A percentile compares a stretch with the other conserved stretches of the same genome.
Evolutionary conservation across 2,113 vertebrate genomes (phyloP).

Genomic region (Aythya baeri): DNA sequence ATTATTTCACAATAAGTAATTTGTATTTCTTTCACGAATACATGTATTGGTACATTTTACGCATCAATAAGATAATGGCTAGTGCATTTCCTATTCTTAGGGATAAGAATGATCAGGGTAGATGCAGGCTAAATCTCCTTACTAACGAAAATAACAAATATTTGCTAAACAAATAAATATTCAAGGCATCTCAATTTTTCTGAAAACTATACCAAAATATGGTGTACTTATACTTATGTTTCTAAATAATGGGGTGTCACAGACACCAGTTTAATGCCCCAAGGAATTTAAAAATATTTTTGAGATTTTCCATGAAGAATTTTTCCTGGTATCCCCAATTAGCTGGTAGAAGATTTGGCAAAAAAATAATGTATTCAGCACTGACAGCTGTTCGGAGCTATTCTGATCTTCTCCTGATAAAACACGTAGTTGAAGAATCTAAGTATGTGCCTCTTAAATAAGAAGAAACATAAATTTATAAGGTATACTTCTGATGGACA

Average conservation of each 20-base stretch:
- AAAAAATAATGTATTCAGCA: neutral
- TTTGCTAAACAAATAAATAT: neutral
- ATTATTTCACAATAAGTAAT: neutral
- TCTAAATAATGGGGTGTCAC: neutral
- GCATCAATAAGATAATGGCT: neutral
- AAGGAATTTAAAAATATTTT: neutral
- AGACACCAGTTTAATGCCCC: neutral
- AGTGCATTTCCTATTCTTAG: neutral
- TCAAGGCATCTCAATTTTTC: neutral
- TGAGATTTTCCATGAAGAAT: neutral
- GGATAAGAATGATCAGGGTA: neutral
- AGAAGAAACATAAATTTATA: neutral
- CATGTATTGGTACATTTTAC: neutral
- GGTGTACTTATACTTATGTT: neutral
- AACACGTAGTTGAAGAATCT: neutral
- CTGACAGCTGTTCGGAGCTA: neutral
- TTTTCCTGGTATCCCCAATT: neutral
- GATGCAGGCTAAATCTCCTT: neutral
- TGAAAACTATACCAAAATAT: neutral
- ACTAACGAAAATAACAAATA: neutral
- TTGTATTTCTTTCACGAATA: neutral
- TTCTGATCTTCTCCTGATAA: neutral
- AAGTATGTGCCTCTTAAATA: neutral
- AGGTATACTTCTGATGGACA: neutral
- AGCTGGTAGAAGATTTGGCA: neutral